Conservation (phyloP, 1,140 invertebrate species). For the Anastrepha obliqua region DNA sequence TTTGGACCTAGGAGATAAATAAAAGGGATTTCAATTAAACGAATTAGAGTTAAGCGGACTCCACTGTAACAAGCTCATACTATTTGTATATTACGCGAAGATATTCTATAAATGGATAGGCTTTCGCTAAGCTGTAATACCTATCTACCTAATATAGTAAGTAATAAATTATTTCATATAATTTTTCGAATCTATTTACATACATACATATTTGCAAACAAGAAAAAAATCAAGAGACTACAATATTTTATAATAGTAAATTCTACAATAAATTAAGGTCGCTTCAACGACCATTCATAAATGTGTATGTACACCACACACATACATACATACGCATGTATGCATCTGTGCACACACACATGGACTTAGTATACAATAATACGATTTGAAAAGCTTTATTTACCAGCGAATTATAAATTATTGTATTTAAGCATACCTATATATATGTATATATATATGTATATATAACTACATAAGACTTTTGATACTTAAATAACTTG, state of each 20-base stretch:
- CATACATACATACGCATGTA: neutral
- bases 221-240: no score
- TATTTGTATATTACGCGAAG: neutral
- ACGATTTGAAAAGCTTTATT: constrained; percentile 19
- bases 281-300: constrained; percentile 4
- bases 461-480: neutral
- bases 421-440: constrained; percentile 24
- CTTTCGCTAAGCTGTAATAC: neutral
- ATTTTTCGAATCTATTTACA: neutral
- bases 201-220: constrained; percentile 29
- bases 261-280: neutral
- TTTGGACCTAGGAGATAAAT: no score
- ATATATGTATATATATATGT: neutral
- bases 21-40: no score
- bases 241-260: neutral
- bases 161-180: neutral
- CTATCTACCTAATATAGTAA: neutral
- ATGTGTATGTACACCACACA: neutral
- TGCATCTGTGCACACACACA: neutral
- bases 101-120: neutral
- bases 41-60: no score
- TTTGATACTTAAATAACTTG: neutral
- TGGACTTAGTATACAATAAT: neutral
- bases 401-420: constrained; percentile 36
- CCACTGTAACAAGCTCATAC: neutral